A percentile compares a stretch with the other conserved stretches of the same genome.
phyloP scores from a whole-genome alignment of 2,797 vertebrate species.

The Botia kubotai region DNA sequence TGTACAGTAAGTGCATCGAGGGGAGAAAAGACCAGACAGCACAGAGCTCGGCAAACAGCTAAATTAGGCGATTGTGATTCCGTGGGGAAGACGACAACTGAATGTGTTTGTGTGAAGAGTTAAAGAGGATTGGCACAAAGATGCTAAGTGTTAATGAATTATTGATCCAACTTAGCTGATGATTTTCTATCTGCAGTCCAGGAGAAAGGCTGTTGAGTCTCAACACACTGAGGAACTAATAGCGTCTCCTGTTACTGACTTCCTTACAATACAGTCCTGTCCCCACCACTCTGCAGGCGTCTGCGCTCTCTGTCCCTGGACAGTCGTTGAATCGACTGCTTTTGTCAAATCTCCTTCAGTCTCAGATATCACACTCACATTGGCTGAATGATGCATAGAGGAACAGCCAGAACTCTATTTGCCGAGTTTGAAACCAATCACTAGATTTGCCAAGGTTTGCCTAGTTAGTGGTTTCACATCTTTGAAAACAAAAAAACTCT shows the following conservation, averaged over 20 bases:
- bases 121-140: slow-evolving; percentile 63
- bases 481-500: not conserved
- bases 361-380: no score
- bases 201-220: slow-evolving; percentile 14
- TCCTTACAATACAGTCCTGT: not conserved
- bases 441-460: no score
- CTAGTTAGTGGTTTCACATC: no score
- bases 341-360: no score
- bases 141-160: slow-evolving; percentile 81
- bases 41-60: slow-evolving; percentile 49
- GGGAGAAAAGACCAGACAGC: slow-evolving; percentile 13
- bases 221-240: slow-evolving; percentile 3
- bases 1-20: slow-evolving; percentile 36
- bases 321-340: no score
- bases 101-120: slow-evolving; percentile 30
- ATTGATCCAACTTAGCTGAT: slow-evolving; percentile 82
- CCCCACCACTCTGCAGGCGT: not conserved
- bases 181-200: slow-evolving; percentile 70
- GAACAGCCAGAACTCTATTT: no score
- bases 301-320: no score
- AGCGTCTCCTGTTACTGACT: not conserved
- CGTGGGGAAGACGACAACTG: not conserved
- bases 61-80: not conserved
- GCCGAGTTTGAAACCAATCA: no score
- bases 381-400: not conserved